phyloP scores from a whole-genome alignment of 2,797 vertebrate species.

The Paramormyrops hopkinsi region DNA sequence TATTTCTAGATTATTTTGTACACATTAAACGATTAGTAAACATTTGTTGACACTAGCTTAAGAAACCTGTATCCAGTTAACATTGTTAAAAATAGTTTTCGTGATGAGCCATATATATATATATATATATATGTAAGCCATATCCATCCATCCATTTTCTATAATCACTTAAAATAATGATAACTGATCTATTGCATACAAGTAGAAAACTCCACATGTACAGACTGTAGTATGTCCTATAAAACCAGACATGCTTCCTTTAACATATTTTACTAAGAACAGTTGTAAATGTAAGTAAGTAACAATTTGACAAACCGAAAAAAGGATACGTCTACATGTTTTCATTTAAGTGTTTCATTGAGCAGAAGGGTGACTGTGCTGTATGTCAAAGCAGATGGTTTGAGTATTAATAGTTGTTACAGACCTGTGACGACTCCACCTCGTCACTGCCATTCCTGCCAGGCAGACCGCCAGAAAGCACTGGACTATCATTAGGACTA shows the following conservation, averaged over 20 bases:
- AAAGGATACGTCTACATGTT: not conserved
- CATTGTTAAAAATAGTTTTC: not conserved
- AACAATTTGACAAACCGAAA: not conserved
- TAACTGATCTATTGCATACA: not conserved
- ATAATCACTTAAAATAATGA: not conserved
- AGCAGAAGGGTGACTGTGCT: not conserved
- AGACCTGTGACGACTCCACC: not conserved
- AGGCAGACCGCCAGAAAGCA: constrained; percentile 10
- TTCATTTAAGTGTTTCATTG: not conserved
- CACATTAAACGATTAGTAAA: not conserved
- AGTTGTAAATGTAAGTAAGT: not conserved
- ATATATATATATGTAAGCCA: not conserved
- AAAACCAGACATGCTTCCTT: not conserved
- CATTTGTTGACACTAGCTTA: not conserved
- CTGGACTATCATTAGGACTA: not conserved
- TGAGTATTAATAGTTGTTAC: not conserved
- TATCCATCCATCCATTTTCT: not conserved
- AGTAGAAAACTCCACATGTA: not conserved
- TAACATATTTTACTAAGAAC: not conserved
- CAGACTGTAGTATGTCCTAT: not conserved
- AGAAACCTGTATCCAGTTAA: not conserved
- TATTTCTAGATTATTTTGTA: not conserved
- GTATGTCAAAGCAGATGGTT: not conserved
- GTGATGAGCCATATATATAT: not conserved
- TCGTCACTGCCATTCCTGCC: not conserved